Conservation (phyloP, 1,140 invertebrate genomes). For the Dryas iulia region DNA sequence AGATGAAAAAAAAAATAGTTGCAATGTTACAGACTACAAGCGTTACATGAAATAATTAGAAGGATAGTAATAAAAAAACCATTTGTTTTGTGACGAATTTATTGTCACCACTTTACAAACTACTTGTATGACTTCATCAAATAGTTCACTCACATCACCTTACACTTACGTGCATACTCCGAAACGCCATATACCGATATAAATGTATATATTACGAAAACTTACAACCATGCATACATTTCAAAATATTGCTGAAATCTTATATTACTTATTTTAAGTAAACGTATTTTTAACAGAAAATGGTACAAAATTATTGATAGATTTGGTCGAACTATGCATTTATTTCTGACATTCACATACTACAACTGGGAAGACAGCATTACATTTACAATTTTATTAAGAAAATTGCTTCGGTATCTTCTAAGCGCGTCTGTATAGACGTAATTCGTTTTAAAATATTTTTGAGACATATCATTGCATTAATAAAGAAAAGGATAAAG, state of each 20-base stretch:
- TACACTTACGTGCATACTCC: neutral
- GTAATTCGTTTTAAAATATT: no score
- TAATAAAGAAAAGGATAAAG: no score
- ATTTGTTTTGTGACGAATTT: conserved; percentile 1
- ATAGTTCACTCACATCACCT: conserved; percentile 7
- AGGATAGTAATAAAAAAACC: neutral
- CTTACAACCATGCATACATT: neutral
- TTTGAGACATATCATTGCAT: no score
- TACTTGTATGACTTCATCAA: conserved; percentile 7
- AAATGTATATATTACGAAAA: neutral
- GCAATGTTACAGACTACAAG: no score
- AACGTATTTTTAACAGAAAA: neutral
- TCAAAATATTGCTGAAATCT: neutral
- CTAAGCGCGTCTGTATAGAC: no score
- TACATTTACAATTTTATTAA: neutral
- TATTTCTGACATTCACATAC: neutral
- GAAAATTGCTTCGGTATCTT: no score
- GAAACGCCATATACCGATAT: neutral
- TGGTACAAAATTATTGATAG: neutral
- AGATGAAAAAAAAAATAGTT: no score
- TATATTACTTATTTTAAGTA: neutral
- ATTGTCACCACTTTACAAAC: neutral
- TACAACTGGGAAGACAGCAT: neutral
- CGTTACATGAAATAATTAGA: no score
- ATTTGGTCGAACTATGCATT: neutral